Conservation (phyloP, 2,888 invertebrate genomes). For the Galeruca laticollis region DNA sequence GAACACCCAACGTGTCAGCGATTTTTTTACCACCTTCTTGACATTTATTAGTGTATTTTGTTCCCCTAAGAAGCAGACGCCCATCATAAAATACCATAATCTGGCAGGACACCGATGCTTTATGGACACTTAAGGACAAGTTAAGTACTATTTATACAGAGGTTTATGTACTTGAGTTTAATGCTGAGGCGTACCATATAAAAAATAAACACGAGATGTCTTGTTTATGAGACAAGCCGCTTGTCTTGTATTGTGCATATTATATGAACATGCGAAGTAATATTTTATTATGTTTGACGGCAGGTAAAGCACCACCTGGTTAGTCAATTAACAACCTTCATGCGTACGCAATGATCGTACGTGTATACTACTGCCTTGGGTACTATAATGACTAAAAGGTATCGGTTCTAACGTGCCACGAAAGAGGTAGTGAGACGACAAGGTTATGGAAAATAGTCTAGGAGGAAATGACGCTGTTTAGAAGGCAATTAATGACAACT, state of each 20-base stretch:
- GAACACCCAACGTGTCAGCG: background rate
- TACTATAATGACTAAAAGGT: background rate
- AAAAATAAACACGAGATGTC: conserved; percentile 56
- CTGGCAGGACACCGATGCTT: conserved; percentile 54
- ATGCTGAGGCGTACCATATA: conserved; percentile 51
- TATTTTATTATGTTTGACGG: conserved; percentile 59
- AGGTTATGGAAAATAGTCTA: no score
- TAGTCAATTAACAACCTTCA: conserved; percentile 54
- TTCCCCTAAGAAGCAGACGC: conserved; percentile 31
- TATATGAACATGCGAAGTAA: conserved; percentile 60
- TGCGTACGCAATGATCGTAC: conserved; percentile 24
- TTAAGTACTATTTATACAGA: conserved; percentile 58
- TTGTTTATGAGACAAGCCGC: conserved; percentile 59
- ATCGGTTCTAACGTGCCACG: no score
- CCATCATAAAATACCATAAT: conserved; percentile 50
- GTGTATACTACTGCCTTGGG: background rate
- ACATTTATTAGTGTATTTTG: conserved; percentile 21
- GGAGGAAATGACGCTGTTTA: no score
- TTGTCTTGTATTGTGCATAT: conserved; percentile 60
- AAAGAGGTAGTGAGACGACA: no score
- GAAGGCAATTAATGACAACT: no score
- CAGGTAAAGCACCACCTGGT: conserved; percentile 57
- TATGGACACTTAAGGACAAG: conserved; percentile 56
- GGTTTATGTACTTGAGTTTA: conserved; percentile 54
- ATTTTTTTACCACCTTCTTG: background rate